A percentile compares a stretch with the other conserved stretches of the same genome.
Evolutionary conservation across 2,888 invertebrate genomes (phyloP).

Genomic region (Aphrophora alni): DNA sequence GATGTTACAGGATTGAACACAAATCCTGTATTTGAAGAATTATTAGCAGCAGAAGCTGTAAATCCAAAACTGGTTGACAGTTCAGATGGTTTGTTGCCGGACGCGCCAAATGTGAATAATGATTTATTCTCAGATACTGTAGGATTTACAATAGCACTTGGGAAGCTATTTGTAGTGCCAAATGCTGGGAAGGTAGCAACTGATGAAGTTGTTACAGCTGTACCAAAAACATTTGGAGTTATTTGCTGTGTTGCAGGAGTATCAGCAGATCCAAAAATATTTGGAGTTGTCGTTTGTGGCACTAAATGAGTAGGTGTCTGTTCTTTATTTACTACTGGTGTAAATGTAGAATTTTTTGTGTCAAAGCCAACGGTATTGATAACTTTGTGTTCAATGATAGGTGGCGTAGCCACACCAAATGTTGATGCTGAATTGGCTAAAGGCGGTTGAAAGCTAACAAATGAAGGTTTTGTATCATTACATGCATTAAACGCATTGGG

Average conservation of each 20-base stretch:
- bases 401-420: not conserved
- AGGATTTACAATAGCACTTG: not conserved
- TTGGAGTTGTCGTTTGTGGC: conserved; percentile 7
- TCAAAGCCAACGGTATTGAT: conserved; percentile 7
- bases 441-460: conserved; percentile 14
- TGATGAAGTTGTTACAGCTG: not conserved
- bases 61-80: conserved; percentile 26
- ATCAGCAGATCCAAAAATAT: conserved; percentile 9
- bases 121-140: conserved; percentile 18
- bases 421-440: not conserved
- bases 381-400: not conserved
- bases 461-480: conserved; percentile 24
- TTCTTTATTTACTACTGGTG: conserved; percentile 12
- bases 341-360: not conserved
- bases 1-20: conserved; percentile 13
- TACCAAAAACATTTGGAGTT: conserved; percentile 16
- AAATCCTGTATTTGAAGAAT: conserved; percentile 26
- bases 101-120: conserved; percentile 31
- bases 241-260: conserved; percentile 11
- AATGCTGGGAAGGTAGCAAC: conserved; percentile 12
- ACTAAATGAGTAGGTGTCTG: not conserved
- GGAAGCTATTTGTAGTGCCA: conserved; percentile 28
- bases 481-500: not conserved
- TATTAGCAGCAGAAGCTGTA: conserved; percentile 13
- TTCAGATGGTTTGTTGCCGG: conserved; percentile 14